Base-by-base conservation (phyloP, 2,797 vertebrate species). In the Chanos chanos region DNA sequence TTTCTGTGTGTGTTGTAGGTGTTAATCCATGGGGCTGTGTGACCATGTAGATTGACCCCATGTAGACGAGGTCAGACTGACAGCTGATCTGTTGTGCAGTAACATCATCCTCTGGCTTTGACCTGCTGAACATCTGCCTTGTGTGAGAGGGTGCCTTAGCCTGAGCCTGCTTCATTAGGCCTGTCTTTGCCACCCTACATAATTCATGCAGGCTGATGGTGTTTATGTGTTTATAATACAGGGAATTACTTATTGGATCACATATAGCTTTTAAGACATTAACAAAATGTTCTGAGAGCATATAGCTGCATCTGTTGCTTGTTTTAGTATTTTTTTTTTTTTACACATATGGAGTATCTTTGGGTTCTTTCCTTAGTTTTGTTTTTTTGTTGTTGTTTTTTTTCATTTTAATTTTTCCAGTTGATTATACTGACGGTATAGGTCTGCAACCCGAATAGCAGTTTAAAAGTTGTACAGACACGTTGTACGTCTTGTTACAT, bases 71-170 rank as follows among this genome's bases (percentile, higher is more conserved):
- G 60, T 49, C 36, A 16, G 13, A 15, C 30, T 71, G 51, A 56
- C 34, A 57, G 63, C 40, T 7, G 34, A 55, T 51, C 57, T 40
- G 45, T 58, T 62, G 30, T 36, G 16, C 19, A 47, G 68, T 61
- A 71, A 71, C 58, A n/a, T 56, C 58, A 62, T 69, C 66, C 60
- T 24, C 12, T 55, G 40, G 52, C 21, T 56, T 57, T 61, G 37
- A 58, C 66, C 58, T 69, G 53, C 52, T 56, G 52, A 60, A 67
- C 72, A 74, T 70, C 68, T 74, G 72, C 56, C 43, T 43, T 28
- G 27, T 25, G 71, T 3, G 15, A 7, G n/a, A 39, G 59, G 37
- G 36, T 30, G 34, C 16, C 44, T 24, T 15, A n/a, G 7, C 16
- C 21, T 45, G 7, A 33, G 39, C 40, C 24, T 33, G 21, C 5